Conservation (phyloP, 2,888 invertebrate species). For the Dioctria rufipes region DNA sequence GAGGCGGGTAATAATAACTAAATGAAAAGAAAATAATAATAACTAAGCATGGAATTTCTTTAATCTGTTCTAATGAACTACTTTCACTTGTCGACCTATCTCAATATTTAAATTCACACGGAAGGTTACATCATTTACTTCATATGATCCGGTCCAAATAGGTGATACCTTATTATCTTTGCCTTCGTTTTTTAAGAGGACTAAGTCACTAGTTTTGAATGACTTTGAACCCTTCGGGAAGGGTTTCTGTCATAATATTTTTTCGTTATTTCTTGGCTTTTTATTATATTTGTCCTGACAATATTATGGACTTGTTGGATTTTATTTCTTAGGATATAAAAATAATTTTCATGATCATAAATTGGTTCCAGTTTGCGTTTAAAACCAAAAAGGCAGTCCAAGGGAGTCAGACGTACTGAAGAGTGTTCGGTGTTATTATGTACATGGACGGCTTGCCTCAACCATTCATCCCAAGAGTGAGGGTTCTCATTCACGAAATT, state of each 20-base stretch:
- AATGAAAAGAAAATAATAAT: too few species aligned
- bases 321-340: neutral
- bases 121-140: neutral
- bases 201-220: neutral
- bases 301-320: neutral
- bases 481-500: neutral
- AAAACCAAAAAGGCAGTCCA: neutral
- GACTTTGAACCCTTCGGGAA: accelerated
- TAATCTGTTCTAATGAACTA: neutral
- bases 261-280: neutral
- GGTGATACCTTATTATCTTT: neutral
- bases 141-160: neutral
- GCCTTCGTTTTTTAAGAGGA: conserved; percentile 1
- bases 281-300: neutral
- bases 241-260: neutral
- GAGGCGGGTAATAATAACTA: too few species aligned
- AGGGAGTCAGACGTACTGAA: neutral
- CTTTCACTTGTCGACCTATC: neutral
- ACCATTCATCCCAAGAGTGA: neutral
- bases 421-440: conserved; percentile 16
- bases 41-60: neutral
- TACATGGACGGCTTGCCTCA: neutral
- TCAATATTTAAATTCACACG: neutral
- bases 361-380: too few species aligned
- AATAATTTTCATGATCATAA: conserved; percentile 6